Conservation (phyloP, 2,888 invertebrate genomes). For the Drosophila peninsularis region DNA sequence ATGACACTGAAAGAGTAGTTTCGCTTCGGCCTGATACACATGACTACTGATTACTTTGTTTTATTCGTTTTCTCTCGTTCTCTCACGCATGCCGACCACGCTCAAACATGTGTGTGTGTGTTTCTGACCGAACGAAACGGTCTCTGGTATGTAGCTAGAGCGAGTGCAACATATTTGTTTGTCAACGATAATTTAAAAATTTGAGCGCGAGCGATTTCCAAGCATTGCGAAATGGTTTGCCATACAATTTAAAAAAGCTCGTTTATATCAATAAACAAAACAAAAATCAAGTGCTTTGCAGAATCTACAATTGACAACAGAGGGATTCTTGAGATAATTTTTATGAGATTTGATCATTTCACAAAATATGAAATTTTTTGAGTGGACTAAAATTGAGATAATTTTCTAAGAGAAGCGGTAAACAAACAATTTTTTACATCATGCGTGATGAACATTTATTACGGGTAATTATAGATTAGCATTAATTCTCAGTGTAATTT, state of each 20-base stretch:
- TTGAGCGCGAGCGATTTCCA: conserved; percentile 42
- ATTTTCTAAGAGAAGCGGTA: neutral
- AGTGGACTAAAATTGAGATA: neutral
- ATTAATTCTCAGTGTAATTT: conserved; percentile 41
- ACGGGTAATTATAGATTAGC: conserved; percentile 58
- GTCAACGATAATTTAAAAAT: conserved; percentile 30
- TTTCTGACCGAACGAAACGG: neutral
- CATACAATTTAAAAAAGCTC: conserved; percentile 32
- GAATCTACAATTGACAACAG: neutral
- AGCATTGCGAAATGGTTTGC: conserved; percentile 63
- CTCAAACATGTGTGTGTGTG: neutral
- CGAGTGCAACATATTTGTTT: conserved; percentile 25
- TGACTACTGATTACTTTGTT: neutral
- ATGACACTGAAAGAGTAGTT: conserved; percentile 7
- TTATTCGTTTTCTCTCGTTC: conserved; percentile 12
- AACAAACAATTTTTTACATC: conserved; percentile 54
- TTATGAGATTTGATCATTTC: conserved; percentile 33
- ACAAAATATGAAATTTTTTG: conserved; percentile 20
- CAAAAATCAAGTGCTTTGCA: neutral
- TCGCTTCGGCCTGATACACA: neutral
- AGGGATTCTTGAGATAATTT: conserved; percentile 2
- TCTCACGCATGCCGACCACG: neutral
- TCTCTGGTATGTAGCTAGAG: conserved; percentile 3
- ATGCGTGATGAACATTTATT: conserved; percentile 64
- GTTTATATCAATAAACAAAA: conserved; percentile 14